These are phyloP conservation scores for Grantiella picta DNA, from an alignment of 2,113 vertebrate species.

Conservation along the genomic window DNA sequence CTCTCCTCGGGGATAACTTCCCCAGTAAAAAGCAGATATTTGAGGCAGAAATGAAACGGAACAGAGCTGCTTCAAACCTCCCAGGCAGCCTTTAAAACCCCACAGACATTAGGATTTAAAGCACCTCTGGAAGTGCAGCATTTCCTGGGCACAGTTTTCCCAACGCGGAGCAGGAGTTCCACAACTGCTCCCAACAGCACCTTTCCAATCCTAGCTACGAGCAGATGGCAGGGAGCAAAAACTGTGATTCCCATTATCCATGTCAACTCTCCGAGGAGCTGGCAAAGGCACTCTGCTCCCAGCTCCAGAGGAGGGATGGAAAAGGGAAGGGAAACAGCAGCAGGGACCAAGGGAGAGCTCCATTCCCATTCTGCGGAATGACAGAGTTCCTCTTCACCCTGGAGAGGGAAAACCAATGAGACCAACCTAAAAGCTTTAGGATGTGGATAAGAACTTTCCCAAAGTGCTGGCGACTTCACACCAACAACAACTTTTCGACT, in stretches of 20 bases:
- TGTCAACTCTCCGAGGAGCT: background rate
- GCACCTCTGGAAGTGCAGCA: background rate
- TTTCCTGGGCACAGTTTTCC: background rate
- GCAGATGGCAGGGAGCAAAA: constrained; percentile 24
- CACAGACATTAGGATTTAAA: background rate
- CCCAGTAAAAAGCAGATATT: background rate
- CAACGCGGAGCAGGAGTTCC: background rate
- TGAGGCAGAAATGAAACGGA: background rate
- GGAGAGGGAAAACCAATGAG: background rate
- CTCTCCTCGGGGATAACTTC: accelerated
- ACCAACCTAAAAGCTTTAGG: background rate
- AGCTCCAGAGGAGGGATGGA: background rate
- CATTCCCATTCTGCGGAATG: background rate
- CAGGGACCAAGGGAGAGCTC: accelerated
- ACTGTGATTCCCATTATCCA: background rate
- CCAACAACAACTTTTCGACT: background rate
- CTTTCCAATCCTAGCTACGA: background rate
- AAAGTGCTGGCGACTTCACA: background rate
- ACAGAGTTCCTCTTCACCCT: background rate
- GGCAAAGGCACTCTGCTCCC: background rate
- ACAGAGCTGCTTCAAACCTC: background rate
- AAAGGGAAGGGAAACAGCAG: background rate
- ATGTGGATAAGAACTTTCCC: background rate
- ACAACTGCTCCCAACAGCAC: background rate
- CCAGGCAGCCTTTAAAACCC: background rate